Evolutionary conservation across 2,113 vertebrate genomes (phyloP).

Genomic region (Hipposideros armiger): DNA sequence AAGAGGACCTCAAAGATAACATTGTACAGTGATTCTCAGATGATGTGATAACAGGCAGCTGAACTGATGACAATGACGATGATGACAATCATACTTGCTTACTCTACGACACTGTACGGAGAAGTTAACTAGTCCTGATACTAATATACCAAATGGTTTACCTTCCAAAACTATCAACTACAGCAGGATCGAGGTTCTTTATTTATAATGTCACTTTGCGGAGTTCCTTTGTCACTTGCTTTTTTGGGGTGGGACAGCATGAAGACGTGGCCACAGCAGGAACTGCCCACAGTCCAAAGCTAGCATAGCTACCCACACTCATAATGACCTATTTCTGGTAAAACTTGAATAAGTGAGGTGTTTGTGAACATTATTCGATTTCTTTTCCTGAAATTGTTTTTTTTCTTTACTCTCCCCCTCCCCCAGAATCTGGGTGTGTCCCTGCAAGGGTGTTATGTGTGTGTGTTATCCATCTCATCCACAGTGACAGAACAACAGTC

Average conservation of each 20-base stretch:
- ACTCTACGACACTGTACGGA: background rate
- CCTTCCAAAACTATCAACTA: background rate
- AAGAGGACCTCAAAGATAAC: background rate
- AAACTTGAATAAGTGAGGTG: background rate
- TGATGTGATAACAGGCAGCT: background rate
- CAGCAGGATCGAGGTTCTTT: background rate
- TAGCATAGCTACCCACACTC: fast-evolving
- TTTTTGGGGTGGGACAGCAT: background rate
- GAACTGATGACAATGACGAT: background rate
- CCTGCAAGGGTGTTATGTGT: background rate
- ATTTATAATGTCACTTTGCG: background rate
- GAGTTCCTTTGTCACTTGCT: background rate
- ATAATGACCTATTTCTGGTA: background rate
- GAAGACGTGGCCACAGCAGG: fast-evolving
- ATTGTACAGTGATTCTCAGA: background rate
- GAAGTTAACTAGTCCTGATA: background rate
- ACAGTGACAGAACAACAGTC: fast-evolving
- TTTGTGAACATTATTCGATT: background rate
- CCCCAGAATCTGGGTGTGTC: background rate
- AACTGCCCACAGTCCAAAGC: background rate
- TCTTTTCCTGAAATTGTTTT: background rate
- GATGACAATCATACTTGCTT: fast-evolving
- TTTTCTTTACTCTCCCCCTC: background rate
- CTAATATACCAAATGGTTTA: background rate
- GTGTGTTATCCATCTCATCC: background rate